Conservation (phyloP, 2,797 vertebrate species). For the Gymnopithys bicolor region DNA sequence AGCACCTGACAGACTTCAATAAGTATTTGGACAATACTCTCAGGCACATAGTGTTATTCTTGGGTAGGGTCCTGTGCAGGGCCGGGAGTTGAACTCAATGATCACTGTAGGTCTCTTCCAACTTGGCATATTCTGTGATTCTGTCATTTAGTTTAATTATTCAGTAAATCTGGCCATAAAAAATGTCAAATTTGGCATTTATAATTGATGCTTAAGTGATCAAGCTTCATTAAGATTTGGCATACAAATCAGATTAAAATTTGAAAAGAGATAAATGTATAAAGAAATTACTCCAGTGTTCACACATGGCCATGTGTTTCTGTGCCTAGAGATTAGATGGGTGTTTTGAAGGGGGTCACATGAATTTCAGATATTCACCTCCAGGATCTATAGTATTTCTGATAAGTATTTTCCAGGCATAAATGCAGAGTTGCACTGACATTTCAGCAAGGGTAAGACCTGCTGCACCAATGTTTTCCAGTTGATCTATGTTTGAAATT, state of each 20-base stretch:
- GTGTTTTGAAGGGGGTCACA: accelerated
- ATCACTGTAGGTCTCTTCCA: background rate
- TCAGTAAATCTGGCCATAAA: background rate
- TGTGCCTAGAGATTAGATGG: background rate
- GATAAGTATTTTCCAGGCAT: background rate
- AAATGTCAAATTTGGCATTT: background rate
- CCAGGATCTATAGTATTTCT: background rate
- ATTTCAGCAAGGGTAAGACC: background rate
- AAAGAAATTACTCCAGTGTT: background rate
- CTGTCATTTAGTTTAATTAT: background rate
- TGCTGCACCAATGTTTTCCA: background rate
- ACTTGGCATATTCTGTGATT: background rate
- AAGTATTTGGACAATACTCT: background rate
- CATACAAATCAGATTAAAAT: background rate
- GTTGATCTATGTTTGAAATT: background rate
- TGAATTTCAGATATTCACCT: background rate
- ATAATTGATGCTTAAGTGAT: background rate
- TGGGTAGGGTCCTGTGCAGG: background rate
- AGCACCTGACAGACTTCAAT: background rate
- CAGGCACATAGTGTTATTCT: background rate
- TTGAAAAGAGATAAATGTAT: background rate
- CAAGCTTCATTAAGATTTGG: background rate
- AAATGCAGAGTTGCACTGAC: background rate
- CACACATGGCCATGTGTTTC: background rate
- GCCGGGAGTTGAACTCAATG: background rate